Evolutionary conservation across 2,113 vertebrate genomes (phyloP).

Genomic region (Phylloscopus trochilus): DNA sequence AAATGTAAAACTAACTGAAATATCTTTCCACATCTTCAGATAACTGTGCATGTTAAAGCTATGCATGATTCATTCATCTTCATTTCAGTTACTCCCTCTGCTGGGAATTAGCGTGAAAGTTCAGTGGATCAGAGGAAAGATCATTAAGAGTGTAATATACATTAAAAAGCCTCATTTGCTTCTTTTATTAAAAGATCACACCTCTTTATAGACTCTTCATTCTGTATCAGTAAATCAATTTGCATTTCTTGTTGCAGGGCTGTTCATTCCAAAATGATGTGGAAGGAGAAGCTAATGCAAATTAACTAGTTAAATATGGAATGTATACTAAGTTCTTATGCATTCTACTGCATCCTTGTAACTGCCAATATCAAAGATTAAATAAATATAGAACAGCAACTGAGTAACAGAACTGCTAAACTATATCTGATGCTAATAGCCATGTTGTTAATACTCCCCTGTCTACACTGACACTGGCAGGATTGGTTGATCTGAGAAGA

Average conservation of each 20-base stretch:
- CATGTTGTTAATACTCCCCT: neutral
- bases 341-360: neutral
- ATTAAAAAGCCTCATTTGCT: neutral
- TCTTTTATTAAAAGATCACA: neutral
- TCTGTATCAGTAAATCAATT: neutral
- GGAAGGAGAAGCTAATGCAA: neutral
- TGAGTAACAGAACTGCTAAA: neutral
- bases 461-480: neutral
- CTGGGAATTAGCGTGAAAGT: neutral
- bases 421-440: neutral
- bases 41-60: neutral
- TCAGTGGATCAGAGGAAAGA: neutral
- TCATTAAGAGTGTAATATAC: neutral
- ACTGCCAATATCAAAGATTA: neutral
- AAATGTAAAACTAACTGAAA: neutral
- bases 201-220: neutral
- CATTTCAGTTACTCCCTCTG: slow-evolving; percentile 32
- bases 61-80: neutral
- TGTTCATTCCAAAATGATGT: neutral
- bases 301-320: neutral
- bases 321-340: neutral
- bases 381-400: neutral
- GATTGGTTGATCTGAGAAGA: neutral
- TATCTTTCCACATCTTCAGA: neutral
- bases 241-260: neutral